phyloP scores from a whole-genome alignment of 2,888 invertebrate species.

The Abscondita cerata region DNA sequence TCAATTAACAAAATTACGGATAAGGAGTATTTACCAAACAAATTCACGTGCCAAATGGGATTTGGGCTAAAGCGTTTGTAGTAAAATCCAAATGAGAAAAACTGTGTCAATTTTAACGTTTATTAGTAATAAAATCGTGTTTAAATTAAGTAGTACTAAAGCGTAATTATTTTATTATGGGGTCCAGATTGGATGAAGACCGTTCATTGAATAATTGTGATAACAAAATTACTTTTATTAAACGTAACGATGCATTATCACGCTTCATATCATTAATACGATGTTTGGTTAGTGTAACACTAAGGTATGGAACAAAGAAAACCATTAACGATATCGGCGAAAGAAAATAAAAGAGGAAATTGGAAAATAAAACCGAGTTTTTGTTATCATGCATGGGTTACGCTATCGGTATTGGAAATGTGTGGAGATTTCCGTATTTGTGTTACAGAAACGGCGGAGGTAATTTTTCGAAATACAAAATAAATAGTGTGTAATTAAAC shows the following conservation, averaged over 20 bases:
- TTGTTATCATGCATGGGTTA: slow-evolving; percentile 83
- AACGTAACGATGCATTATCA: slow-evolving; percentile 9
- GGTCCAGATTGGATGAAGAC: slow-evolving; percentile 22
- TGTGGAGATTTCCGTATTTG: slow-evolving; percentile 87
- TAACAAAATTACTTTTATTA: slow-evolving; percentile 25
- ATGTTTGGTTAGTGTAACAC: background rate
- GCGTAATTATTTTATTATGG: slow-evolving; percentile 8
- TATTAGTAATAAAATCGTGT: background rate
- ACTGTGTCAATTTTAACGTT: background rate
- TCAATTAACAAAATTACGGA: slow-evolving; percentile 15
- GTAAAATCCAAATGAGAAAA: slow-evolving; percentile 1
- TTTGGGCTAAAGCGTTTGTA: slow-evolving; percentile 48
- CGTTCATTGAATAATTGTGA: slow-evolving; percentile 32
- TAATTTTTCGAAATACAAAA: slow-evolving; percentile 48
- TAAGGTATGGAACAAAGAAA: slow-evolving; percentile 22
- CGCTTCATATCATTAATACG: background rate
- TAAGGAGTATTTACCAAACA: slow-evolving; percentile 55
- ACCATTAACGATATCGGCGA: slow-evolving; percentile 20
- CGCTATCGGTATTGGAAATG: slow-evolving; percentile 85
- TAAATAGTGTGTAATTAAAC: background rate
- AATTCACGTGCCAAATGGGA: slow-evolving; percentile 60
- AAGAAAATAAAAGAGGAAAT: slow-evolving; percentile 62
- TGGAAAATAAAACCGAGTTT: slow-evolving; percentile 81
- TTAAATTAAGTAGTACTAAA: too few species aligned
- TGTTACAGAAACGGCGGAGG: slow-evolving; percentile 89